phyloP scores from a whole-genome alignment of 2,888 invertebrate genomes.

The Drymonia ruficornis region DNA sequence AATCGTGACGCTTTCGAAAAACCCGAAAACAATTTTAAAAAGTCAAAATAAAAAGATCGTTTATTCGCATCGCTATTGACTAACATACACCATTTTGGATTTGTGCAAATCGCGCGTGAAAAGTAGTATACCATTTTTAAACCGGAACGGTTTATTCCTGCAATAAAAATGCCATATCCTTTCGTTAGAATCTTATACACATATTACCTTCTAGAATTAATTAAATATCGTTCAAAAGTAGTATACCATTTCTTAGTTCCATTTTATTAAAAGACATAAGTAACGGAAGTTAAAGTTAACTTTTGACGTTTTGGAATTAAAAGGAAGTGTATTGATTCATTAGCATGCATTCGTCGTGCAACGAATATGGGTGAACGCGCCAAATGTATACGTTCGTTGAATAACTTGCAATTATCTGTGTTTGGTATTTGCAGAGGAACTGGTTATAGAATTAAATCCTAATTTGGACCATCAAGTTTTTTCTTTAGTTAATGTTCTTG shows the following conservation, averaged over 20 bases:
- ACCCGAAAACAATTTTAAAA: conserved; percentile 8
- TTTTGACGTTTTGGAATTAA: conserved; percentile 33
- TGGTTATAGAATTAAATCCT: conserved; percentile 1
- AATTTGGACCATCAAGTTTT: background rate
- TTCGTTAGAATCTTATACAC: conserved; percentile 27
- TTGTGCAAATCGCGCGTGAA: conserved; percentile 23
- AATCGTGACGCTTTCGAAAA: conserved; percentile 55
- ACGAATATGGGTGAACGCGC: conserved; percentile 33
- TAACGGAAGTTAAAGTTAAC: conserved; percentile 9
- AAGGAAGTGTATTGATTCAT: conserved; percentile 5
- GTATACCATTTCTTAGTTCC: conserved; percentile 63
- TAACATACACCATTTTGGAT: conserved; percentile 44
- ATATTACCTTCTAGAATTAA: conserved; percentile 46
- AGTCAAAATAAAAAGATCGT: conserved; percentile 21
- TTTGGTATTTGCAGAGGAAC: background rate
- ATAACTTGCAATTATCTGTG: conserved; percentile 18
- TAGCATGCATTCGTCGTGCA: conserved; percentile 30
- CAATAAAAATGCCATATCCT: conserved; percentile 52
- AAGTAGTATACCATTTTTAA: conserved; percentile 70
- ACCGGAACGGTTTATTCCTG: conserved; percentile 46
- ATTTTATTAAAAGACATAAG: conserved; percentile 48
- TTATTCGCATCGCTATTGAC: conserved; percentile 4
- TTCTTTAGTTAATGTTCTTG: background rate
- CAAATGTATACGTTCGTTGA: conserved; percentile 25
- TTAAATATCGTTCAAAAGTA: conserved; percentile 54